Conservation (phyloP, 2,888 invertebrate species). For the Hydroisotoma schaefferi region DNA sequence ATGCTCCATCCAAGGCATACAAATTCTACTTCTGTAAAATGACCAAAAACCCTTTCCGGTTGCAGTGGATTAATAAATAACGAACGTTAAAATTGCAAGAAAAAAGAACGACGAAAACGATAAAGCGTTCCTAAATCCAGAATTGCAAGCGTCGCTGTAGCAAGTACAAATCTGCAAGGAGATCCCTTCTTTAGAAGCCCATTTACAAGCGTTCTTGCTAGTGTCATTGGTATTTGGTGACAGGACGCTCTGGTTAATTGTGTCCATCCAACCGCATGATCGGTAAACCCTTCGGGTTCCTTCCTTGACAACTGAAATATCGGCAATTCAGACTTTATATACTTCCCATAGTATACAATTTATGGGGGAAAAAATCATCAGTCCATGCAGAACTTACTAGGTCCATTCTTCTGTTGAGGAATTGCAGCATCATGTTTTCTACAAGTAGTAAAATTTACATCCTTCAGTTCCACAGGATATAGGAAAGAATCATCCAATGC, state of each 20-base stretch:
- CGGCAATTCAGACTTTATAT: no score
- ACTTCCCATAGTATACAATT: no score
- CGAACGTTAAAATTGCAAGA: neutral
- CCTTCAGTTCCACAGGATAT: neutral
- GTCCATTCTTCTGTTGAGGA: constrained; percentile 25
- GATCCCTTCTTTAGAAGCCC: constrained; percentile 6
- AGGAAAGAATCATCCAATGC: neutral
- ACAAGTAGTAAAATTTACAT: constrained; percentile 17
- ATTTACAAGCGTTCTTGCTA: constrained; percentile 16
- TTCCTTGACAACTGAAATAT: neutral
- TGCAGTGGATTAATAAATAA: neutral
- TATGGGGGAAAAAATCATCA: neutral
- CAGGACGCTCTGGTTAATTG: no score
- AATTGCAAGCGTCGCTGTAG: constrained; percentile 12
- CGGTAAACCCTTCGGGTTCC: constrained; percentile 17
- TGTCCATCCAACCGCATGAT: constrained; percentile 34
- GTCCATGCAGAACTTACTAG: constrained; percentile 1
- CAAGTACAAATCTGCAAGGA: constrained; percentile 12
- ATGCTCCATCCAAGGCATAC: no score
- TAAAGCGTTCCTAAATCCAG: neutral
- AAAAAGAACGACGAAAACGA: neutral
- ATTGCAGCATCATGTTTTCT: constrained; percentile 16
- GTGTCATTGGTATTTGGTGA: no score
- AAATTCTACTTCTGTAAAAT: no score
- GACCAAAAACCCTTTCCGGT: no score